Conservation (phyloP, 2,113 vertebrate species). For the Chaenogobius annularis region DNA sequence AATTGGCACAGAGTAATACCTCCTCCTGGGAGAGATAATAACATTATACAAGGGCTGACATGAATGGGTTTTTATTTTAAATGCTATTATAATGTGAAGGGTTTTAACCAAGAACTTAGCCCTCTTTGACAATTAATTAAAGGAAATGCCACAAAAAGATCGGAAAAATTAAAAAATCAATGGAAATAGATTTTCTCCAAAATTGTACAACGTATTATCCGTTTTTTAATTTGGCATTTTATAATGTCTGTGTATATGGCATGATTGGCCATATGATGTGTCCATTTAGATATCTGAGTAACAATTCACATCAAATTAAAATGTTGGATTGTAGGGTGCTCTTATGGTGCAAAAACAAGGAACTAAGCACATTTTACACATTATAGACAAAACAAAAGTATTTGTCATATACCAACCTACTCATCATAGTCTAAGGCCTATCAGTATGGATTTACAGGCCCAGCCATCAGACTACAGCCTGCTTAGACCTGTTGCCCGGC, state of each 20-base stretch:
- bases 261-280: not conserved
- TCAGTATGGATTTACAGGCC: not conserved
- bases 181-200: not conserved
- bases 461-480: conserved; percentile 3
- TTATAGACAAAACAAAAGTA: too few relatives aligned
- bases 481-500: conserved; percentile 7
- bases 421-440: not conserved
- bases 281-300: not conserved
- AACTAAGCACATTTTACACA: not conserved
- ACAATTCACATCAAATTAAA: not conserved
- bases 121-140: conserved; percentile 6
- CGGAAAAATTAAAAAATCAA: not conserved
- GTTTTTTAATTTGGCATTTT: not conserved
- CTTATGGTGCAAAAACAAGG: not conserved
- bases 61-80: conserved; percentile 47
- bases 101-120: conserved; percentile 23
- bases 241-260: not conserved
- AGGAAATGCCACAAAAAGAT: not conserved
- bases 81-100: conserved; percentile 27
- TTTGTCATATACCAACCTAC: not conserved
- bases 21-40: conserved; percentile 49
- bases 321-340: not conserved
- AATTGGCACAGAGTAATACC: conserved; percentile 56
- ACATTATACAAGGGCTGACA: conserved; percentile 46
- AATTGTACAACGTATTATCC: not conserved